Evolutionary conservation across 2,888 invertebrate genomes (phyloP).

Genomic region (Stegana nigrithorax): DNA sequence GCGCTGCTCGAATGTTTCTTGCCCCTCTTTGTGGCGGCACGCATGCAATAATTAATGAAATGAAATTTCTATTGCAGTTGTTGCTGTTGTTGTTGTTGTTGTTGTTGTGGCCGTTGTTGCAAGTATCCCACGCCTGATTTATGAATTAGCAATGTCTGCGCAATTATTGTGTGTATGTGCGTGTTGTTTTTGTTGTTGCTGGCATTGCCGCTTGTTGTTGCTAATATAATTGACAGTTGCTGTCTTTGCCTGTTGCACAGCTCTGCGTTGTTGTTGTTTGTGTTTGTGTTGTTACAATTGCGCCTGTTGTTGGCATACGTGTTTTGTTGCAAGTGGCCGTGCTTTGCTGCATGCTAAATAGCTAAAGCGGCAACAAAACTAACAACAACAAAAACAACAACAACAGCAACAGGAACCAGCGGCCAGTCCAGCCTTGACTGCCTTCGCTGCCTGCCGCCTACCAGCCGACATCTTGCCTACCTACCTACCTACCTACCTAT

Average conservation of each 20-base stretch:
- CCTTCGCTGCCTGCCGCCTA: too few relatives aligned
- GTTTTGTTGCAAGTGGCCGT: slow-evolving; percentile 50
- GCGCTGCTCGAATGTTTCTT: too few relatives aligned
- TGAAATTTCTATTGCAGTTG: slow-evolving; percentile 2
- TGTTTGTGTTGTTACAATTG: not conserved
- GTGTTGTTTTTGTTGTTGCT: not conserved
- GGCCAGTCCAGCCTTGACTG: slow-evolving; percentile 37
- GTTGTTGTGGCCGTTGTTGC: slow-evolving; percentile 33
- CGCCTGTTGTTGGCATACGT: slow-evolving; percentile 42
- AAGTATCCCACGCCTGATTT: slow-evolving; percentile 63
- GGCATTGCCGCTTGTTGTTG: not conserved
- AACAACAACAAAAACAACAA: slow-evolving; percentile 11
- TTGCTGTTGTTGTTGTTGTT: slow-evolving; percentile 20
- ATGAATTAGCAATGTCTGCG: slow-evolving; percentile 55
- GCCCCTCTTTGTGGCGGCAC: not conserved
- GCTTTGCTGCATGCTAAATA: slow-evolving; percentile 55
- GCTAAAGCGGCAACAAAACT: slow-evolving; percentile 20
- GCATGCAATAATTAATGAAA: slow-evolving; percentile 29
- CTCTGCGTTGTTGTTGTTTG: slow-evolving; percentile 37
- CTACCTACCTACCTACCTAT: not conserved
- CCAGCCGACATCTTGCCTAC: too few relatives aligned
- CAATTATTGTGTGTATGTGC: slow-evolving; percentile 34
- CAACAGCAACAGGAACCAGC: not conserved
- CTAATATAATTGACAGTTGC: slow-evolving; percentile 45
- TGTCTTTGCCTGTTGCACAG: slow-evolving; percentile 25